These are phyloP conservation scores for Drosophila jambulina DNA, from an alignment of 1,140 invertebrate species.

Conservation along the genomic window DNA sequence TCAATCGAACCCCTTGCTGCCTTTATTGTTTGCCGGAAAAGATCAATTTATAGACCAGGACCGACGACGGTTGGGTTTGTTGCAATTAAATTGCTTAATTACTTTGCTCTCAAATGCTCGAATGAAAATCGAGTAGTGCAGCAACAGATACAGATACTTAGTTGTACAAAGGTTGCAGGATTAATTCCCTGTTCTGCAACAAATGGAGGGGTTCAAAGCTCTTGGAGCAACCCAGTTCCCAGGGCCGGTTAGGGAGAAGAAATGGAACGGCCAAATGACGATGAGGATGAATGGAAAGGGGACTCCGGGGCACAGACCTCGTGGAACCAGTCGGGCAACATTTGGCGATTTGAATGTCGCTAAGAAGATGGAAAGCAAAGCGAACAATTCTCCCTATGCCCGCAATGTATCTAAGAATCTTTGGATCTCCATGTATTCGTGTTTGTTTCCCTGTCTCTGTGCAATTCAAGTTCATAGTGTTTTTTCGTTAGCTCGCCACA, in stretches of 20 bases:
- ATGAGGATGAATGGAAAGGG: background rate
- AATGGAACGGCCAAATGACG: constrained; percentile 1
- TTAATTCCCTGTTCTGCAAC: constrained; percentile 18
- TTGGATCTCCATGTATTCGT: constrained; percentile 11
- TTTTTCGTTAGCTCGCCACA: constrained; percentile 35
- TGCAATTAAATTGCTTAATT: constrained; percentile 29
- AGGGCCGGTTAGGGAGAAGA: constrained; percentile 37
- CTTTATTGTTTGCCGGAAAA: constrained; percentile 23
- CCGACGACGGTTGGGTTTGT: background rate
- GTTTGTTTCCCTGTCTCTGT: constrained; percentile 10
- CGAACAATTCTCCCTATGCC: constrained; percentile 23
- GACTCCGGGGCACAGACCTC: constrained; percentile 3
- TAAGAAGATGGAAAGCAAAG: constrained; percentile 39
- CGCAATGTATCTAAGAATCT: constrained; percentile 30
- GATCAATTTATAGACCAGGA: constrained; percentile 31
- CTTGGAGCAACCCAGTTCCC: constrained; percentile 33
- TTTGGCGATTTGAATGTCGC: constrained; percentile 47
- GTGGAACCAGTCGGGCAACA: constrained; percentile 47
- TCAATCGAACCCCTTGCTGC: background rate
- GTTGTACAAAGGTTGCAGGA: constrained; percentile 6
- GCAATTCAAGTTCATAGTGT: constrained; percentile 64
- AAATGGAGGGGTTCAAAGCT: constrained; percentile 17
- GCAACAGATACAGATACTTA: constrained; percentile 18
- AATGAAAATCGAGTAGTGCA: constrained; percentile 1
- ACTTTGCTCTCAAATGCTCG: constrained; percentile 17